Percentiles rank a stretch among this genome's conserved stretches.
phyloP scores from a whole-genome alignment of 1,140 invertebrate genomes.

The Elysia chlorotica region DNA sequence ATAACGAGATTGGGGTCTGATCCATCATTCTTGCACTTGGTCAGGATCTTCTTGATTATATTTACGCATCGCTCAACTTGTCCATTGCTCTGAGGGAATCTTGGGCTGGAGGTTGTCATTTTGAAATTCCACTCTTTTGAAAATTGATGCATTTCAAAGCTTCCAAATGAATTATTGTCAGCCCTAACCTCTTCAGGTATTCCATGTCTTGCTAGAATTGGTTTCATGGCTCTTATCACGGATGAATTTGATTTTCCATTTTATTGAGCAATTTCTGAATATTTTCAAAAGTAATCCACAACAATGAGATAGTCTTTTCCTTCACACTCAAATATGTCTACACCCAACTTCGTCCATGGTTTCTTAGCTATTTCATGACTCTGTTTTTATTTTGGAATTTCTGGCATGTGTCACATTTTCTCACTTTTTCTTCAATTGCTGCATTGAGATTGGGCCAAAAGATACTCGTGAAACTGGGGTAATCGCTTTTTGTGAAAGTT shows the following conservation, averaged over 20 bases:
- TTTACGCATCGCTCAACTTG: conserved; percentile 25
- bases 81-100: conserved; percentile 35
- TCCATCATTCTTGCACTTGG: conserved; percentile 18
- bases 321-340: conserved; percentile 14
- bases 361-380: background rate
- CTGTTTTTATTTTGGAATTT: background rate
- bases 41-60: conserved; percentile 22
- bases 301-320: conserved; percentile 1
- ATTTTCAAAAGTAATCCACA: conserved; percentile 25
- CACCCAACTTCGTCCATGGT: conserved; percentile 10
- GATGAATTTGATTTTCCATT: background rate
- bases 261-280: background rate
- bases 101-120: conserved; percentile 47
- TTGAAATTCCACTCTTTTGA: conserved; percentile 8
- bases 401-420: background rate
- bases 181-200: conserved; percentile 3
- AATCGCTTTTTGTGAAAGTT: no score
- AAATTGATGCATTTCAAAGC: background rate
- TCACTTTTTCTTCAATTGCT: no score
- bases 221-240: conserved; percentile 19
- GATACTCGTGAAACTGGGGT: no score
- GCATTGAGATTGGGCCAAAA: no score
- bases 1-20: conserved; percentile 15
- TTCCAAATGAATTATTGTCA: conserved; percentile 42
- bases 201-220: conserved; percentile 16